Percentiles rank a stretch among this genome's conserved stretches.
These are phyloP conservation scores for Drosophila parvula DNA, from an alignment of 1,140 invertebrate species.

Conservation along the genomic window DNA sequence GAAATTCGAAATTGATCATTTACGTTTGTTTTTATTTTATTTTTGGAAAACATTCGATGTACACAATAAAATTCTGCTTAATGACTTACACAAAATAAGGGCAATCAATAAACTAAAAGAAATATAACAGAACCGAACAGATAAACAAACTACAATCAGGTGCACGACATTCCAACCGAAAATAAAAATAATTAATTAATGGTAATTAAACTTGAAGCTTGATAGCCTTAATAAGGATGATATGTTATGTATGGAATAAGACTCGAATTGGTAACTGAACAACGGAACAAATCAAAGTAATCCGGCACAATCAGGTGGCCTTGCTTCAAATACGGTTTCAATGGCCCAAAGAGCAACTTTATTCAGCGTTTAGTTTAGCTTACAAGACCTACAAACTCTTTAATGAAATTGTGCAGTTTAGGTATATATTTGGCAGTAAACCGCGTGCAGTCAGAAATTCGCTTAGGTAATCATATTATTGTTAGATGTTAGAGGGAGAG, in stretches of 20 bases:
- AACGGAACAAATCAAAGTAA: constrained; percentile 37
- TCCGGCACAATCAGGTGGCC: constrained; percentile 42
- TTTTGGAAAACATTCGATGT: constrained; percentile 56
- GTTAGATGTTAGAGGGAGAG: constrained; percentile 47
- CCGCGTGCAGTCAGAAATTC: constrained; percentile 78
- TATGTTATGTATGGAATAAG: constrained; percentile 14
- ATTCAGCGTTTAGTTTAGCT: constrained; percentile 58
- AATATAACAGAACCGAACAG: neutral
- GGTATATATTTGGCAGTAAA: constrained; percentile 64
- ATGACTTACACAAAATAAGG: constrained; percentile 45
- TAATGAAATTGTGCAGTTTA: constrained; percentile 78
- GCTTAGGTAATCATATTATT: constrained; percentile 59
- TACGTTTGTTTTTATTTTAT: constrained; percentile 39
- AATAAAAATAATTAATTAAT: constrained; percentile 7
- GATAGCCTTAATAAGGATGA: constrained; percentile 25
- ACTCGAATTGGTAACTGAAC: constrained; percentile 32
- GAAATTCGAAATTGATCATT: constrained; percentile 74
- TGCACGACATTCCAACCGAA: constrained; percentile 73
- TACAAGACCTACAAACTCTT: constrained; percentile 72
- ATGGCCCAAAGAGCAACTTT: constrained; percentile 84
- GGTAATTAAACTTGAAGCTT: constrained; percentile 15
- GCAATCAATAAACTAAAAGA: constrained; percentile 16
- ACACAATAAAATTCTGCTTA: constrained; percentile 75
- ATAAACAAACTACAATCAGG: constrained; percentile 64
- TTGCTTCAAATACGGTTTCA: constrained; percentile 63